These are phyloP conservation scores for Odocoileus virginianus DNA, from an alignment of 2,113 vertebrate genomes.

Conservation along the genomic window DNA sequence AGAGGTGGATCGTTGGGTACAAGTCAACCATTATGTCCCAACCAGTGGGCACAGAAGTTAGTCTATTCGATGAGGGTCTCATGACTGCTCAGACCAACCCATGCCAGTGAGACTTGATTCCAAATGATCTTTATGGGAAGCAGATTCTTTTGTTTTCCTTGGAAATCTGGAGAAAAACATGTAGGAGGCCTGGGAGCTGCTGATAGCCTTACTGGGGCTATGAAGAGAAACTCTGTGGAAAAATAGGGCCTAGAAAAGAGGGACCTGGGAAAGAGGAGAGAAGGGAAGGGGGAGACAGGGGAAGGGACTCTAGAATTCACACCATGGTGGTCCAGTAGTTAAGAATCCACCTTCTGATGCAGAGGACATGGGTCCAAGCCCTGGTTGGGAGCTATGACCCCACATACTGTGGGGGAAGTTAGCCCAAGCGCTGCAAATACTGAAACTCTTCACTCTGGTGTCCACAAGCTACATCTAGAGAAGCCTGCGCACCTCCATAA, in stretches of 20 bases:
- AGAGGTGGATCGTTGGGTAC: not conserved
- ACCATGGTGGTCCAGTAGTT: not conserved
- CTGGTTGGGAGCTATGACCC: not conserved
- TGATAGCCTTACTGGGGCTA: accelerated
- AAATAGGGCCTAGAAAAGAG: not conserved
- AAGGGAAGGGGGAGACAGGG: not conserved
- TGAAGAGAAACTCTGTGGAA: not conserved
- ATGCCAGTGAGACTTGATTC: not conserved
- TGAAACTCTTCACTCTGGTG: not conserved
- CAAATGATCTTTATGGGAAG: not conserved
- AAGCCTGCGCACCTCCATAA: not conserved
- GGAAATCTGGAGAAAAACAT: not conserved
- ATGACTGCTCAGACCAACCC: too few relatives aligned
- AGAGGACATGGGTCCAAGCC: not conserved
- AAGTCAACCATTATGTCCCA: accelerated
- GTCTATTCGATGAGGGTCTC: not conserved
- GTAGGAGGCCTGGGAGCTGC: not conserved
- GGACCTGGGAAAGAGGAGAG: too few relatives aligned
- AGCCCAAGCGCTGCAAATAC: not conserved
- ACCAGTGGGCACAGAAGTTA: not conserved
- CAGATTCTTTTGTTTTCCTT: not conserved
- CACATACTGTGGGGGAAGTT: not conserved
- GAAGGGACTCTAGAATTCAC: too few relatives aligned
- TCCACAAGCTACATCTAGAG: not conserved
- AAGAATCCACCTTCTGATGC: not conserved